Evolutionary conservation across 2,797 vertebrate species (phyloP).

Genomic region (Sebastiscus tertius): DNA sequence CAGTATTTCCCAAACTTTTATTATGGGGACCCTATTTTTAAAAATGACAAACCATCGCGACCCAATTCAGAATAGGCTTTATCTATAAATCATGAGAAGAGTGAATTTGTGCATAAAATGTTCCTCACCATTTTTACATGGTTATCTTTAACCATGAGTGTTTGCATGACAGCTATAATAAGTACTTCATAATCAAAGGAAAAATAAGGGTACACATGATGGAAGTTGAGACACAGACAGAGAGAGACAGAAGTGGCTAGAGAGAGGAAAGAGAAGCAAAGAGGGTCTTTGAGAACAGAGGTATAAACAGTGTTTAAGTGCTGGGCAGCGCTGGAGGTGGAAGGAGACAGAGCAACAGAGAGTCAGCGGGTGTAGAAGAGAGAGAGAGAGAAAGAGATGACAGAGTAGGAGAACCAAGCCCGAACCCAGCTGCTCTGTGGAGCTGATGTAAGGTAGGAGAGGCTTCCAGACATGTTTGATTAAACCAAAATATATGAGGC

Average conservation of each 20-base stretch:
- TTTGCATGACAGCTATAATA: background rate
- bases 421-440: conserved; percentile 60
- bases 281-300: background rate
- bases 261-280: background rate
- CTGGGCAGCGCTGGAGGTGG: background rate
- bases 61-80: too few species aligned
- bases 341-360: conserved; percentile 18
- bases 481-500: conserved; percentile 70
- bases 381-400: conserved; percentile 31
- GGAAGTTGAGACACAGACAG: background rate
- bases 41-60: too few species aligned
- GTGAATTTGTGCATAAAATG: too few species aligned
- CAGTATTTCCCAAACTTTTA: too few species aligned
- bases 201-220: background rate
- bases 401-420: conserved; percentile 36
- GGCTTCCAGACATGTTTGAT: conserved; percentile 73
- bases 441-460: conserved; percentile 64
- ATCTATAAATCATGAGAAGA: too few species aligned
- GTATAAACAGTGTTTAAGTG: conserved; percentile 24
- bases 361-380: background rate
- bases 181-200: background rate
- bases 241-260: background rate
- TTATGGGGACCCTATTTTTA: too few species aligned
- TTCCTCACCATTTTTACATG: too few species aligned
- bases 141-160: background rate